Evolutionary conservation across 2,797 vertebrate species (phyloP).

Genomic region (Synaphobranchus kaupii): DNA sequence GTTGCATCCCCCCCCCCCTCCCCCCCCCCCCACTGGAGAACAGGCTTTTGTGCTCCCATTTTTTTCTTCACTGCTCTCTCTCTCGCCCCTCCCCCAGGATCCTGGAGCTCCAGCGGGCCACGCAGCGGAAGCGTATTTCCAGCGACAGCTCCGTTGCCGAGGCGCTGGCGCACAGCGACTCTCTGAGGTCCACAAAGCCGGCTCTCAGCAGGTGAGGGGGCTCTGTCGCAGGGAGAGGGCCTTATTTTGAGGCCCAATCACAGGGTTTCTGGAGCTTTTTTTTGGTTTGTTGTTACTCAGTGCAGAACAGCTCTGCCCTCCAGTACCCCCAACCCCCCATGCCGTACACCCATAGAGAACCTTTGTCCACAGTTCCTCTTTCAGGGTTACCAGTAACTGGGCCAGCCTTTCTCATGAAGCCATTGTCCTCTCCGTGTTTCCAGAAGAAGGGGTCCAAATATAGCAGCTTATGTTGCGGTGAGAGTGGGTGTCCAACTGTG

Average conservation of each 20-base stretch:
- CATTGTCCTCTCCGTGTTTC: constrained; percentile 16
- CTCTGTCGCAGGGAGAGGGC: constrained; percentile 19
- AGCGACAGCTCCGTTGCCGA: constrained; percentile 61
- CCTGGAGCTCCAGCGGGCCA: constrained; percentile 43
- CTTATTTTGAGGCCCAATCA: constrained; percentile 14
- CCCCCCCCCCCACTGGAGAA: background rate
- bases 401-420: constrained; percentile 20
- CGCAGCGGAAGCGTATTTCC: constrained; percentile 55
- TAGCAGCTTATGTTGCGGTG: constrained; percentile 11
- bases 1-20: background rate
- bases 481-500: background rate
- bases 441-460: constrained; percentile 18
- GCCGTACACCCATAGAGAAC: background rate
- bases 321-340: background rate
- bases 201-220: constrained; percentile 55
- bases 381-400: constrained; percentile 1
- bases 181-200: constrained; percentile 52
- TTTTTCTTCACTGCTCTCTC: background rate
- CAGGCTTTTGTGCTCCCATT: constrained; percentile 27
- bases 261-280: background rate
- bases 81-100: constrained; percentile 36
- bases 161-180: constrained; percentile 54
- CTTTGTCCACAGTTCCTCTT: constrained; percentile 19
- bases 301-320: background rate
- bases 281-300: background rate